Evolutionary conservation across 1,140 invertebrate genomes (phyloP), one percentile per base, ranked within the genome.

Genomic region (Drosophila hydei): DNA sequence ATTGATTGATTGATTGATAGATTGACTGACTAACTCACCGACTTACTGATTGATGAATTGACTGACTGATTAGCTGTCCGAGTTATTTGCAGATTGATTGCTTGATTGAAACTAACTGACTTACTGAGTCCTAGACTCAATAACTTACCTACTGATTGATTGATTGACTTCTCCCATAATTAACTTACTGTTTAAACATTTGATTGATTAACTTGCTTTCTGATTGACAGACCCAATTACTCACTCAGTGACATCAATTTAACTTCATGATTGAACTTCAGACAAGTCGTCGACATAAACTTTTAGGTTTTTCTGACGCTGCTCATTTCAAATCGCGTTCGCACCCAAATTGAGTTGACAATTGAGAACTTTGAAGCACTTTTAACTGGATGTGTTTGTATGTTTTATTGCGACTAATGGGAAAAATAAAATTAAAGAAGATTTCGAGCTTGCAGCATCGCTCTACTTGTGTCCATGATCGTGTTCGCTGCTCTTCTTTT

Each of bases 401-500:
- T 54, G 51, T 54, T 77, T 77, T 59, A 76, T 61, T 75, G 42
- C 27, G 11, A 61, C 30, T 33, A 33, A 33, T 33, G 27, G 30
- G 30, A 33, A 30, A 9, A 36, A 58, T 11, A 18, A 27, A 47
- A 33, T 42, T 4, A 11, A 18, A 6, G 4, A 21, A 40, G 30
- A 33, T 3, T 33, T 1, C 0, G 30, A 33, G 3, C 9, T 33
- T 11, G 30, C 11, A 33, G 30, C 30, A 50, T 42, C 0, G 19
- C 1, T 4, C 51, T 38, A 68, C 23, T 83, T 75, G 25, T 88
- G 76, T 48, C 83, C 75, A 3, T 72, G 60, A 69, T 89, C 83
- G 47, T 90, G 78, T 47, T 77, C 69, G 43, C 84, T 84, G 62
- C 75, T 79, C 54, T 91, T 77, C 21, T 91, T 91, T 12, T 89